Evolutionary conservation across 2,797 vertebrate species (phyloP).

Genomic region (Ctenosaura bakeri): DNA sequence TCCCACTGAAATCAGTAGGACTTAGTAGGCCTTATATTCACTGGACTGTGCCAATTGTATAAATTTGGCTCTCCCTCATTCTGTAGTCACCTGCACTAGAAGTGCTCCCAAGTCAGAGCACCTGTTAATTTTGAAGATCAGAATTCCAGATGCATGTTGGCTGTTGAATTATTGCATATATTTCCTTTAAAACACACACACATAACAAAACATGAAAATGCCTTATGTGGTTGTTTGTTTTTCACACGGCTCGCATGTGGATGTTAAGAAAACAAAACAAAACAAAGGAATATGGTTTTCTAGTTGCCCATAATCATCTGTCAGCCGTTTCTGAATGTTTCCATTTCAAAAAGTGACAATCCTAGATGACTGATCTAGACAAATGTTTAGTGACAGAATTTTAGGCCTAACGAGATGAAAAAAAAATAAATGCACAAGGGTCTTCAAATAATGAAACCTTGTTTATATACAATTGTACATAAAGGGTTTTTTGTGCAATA

Average conservation of each 20-base stretch:
- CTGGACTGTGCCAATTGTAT: constrained; percentile 12
- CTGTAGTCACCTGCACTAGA: constrained; percentile 33
- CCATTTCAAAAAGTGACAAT: constrained; percentile 83
- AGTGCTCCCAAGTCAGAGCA: constrained; percentile 35
- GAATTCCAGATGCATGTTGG: constrained; percentile 68
- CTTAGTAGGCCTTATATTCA: constrained; percentile 19
- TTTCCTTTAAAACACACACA: constrained; percentile 6
- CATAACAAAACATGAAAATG: constrained; percentile 64
- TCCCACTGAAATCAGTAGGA: constrained; percentile 17
- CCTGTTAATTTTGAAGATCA: constrained; percentile 47
- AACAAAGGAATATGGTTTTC: constrained; percentile 69
- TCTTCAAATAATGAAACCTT: constrained; percentile 80
- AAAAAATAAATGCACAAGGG: constrained; percentile 79
- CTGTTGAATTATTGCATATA: constrained; percentile 54
- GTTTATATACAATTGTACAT: constrained; percentile 85
- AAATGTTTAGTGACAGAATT: constrained; percentile 79
- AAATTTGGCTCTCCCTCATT: background rate
- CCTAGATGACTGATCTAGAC: constrained; percentile 78
- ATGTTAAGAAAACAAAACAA: constrained; percentile 39
- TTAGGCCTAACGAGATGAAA: constrained; percentile 79
- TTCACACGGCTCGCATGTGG: constrained; percentile 66
- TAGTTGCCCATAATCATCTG: constrained; percentile 72
- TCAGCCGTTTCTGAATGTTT: constrained; percentile 76
- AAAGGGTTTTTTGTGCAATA: constrained; percentile 83
- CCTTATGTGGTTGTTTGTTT: constrained; percentile 71